phyloP scores from a whole-genome alignment of 1,140 invertebrate species.

The Archivesica marissinica region DNA sequence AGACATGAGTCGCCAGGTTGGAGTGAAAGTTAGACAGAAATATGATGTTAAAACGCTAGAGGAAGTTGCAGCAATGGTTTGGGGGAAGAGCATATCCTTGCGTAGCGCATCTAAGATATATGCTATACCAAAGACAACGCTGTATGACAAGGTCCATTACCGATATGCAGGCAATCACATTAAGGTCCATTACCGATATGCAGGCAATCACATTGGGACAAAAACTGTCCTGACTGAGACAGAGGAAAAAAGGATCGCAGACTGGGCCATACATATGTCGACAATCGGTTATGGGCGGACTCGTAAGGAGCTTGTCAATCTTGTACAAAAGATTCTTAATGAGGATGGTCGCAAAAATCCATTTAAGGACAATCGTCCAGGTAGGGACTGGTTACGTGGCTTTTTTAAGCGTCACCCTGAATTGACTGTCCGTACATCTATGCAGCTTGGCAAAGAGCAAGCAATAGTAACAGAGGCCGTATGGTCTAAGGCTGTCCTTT shows the following conservation, averaged over 20 bases:
- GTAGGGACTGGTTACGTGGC: conserved; percentile 15
- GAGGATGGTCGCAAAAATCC: background rate
- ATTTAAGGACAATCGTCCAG: background rate
- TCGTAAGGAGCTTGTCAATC: conserved; percentile 1
- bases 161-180: too few species aligned
- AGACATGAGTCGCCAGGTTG: conserved; percentile 43
- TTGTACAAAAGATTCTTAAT: conserved; percentile 20
- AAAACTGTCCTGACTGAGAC: background rate
- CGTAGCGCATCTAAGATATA: conserved; percentile 14
- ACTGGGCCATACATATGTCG: conserved; percentile 21
- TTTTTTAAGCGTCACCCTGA: conserved; percentile 37
- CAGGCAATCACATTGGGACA: background rate
- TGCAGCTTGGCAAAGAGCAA: conserved; percentile 36
- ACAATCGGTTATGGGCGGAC: conserved; percentile 25
- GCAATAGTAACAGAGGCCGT: too few species aligned
- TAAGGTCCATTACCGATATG: too few species aligned
- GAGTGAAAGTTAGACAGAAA: background rate
- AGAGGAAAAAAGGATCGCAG: conserved; percentile 19
- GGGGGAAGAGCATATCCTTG: background rate
- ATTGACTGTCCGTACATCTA: conserved; percentile 1
- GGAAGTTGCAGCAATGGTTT: background rate
- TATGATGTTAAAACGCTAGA: conserved; percentile 8
- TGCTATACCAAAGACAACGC: conserved; percentile 38
- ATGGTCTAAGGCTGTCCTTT: too few species aligned
- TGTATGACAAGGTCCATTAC: conserved; percentile 25